These are phyloP conservation scores for Agelastica alni DNA, from an alignment of 2,888 invertebrate genomes.

Conservation along the genomic window DNA sequence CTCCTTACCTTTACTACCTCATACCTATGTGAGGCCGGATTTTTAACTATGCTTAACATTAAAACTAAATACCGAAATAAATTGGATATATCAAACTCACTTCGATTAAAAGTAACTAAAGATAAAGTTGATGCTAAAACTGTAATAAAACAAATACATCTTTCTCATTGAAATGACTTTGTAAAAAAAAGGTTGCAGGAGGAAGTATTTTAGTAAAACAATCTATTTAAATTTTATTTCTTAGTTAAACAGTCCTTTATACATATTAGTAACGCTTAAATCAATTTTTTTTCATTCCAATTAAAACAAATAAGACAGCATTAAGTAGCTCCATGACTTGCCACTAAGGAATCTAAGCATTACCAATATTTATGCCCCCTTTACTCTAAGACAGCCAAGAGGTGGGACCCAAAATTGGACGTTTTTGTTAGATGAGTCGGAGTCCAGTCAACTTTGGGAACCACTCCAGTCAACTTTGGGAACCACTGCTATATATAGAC, in stretches of 20 bases:
- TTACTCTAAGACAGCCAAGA: neutral
- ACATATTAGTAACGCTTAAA: no score
- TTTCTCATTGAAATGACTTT: neutral
- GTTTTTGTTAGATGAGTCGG: neutral
- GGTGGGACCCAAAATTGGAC: neutral
- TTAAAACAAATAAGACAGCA: no score
- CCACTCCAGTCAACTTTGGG: no score
- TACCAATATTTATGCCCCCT: no score
- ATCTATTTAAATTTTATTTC: no score
- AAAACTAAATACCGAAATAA: conserved; percentile 4
- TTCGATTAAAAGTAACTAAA: neutral
- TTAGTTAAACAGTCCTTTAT: no score
- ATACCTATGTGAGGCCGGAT: neutral
- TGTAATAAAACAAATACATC: neutral
- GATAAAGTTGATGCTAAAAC: neutral
- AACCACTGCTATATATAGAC: no score
- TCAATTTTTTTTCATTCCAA: no score
- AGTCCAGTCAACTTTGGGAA: neutral
- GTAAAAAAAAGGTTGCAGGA: neutral
- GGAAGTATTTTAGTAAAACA: no score
- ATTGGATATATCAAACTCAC: conserved; percentile 5
- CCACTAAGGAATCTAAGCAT: no score
- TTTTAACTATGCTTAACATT: neutral
- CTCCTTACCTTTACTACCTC: neutral
- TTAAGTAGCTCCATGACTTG: no score